These are phyloP conservation scores for Tachystola acroxantha DNA, from an alignment of 2,888 invertebrate genomes.

Conservation along the genomic window DNA sequence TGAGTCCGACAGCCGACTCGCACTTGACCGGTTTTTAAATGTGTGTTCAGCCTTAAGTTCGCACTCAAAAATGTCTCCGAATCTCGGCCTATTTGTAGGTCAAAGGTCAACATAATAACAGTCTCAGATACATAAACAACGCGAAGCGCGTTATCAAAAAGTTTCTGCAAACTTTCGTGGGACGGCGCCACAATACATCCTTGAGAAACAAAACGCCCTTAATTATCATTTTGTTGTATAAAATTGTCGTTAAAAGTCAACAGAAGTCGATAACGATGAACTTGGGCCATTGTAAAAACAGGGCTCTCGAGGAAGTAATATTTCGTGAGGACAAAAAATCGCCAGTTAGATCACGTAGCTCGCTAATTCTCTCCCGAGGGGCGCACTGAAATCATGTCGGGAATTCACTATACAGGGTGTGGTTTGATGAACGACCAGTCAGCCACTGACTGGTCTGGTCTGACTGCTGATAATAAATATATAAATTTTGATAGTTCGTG, in stretches of 20 bases:
- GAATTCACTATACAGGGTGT: conserved; percentile 62
- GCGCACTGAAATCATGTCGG: conserved; percentile 53
- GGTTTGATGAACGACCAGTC: no score
- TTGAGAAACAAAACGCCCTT: conserved; percentile 39
- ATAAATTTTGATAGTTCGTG: no score
- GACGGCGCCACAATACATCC: conserved; percentile 31
- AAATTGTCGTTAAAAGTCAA: conserved; percentile 67
- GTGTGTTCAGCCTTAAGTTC: no score
- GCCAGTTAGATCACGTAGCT: conserved; percentile 62
- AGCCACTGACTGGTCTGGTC: no score
- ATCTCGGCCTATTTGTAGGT: no score
- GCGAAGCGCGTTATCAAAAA: conserved; percentile 4
- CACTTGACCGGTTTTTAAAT: no score
- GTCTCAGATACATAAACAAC: neutral
- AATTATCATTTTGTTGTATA: conserved; percentile 73
- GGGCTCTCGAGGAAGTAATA: conserved; percentile 46
- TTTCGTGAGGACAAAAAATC: conserved; percentile 59
- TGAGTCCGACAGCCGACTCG: no score
- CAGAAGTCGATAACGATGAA: conserved; percentile 63
- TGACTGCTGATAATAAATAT: no score
- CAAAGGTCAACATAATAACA: neutral
- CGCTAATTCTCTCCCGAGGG: conserved; percentile 64
- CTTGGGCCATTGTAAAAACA: conserved; percentile 58
- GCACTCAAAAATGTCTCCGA: no score
- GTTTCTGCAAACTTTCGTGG: conserved; percentile 8